phyloP scores from a whole-genome alignment of 2,113 vertebrate genomes.

The Scolopax mira region DNA sequence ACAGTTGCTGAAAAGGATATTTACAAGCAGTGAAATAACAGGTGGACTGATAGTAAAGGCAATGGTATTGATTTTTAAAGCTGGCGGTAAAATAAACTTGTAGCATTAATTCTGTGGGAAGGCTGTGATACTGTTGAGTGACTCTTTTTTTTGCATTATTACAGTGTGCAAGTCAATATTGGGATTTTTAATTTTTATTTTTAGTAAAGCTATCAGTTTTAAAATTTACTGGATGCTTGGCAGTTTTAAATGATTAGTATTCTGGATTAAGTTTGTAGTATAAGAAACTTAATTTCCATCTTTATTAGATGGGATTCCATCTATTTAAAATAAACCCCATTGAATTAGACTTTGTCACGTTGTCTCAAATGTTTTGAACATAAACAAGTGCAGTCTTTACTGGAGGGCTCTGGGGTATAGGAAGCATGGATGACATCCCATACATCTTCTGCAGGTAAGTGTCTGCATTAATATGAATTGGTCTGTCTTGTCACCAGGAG shows the following conservation, averaged over 20 bases:
- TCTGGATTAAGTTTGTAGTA: background rate
- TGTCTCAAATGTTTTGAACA: background rate
- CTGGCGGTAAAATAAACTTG: background rate
- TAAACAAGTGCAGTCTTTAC: background rate
- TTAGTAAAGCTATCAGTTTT: background rate
- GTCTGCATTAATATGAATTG: background rate
- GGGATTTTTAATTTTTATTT: background rate
- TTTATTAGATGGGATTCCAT: background rate
- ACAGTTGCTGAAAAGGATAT: background rate
- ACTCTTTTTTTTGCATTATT: background rate
- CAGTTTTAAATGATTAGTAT: background rate
- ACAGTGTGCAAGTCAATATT: background rate
- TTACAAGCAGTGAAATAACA: background rate
- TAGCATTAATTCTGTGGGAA: background rate
- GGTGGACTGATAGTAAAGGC: background rate
- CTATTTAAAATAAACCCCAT: background rate
- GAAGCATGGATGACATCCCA: background rate
- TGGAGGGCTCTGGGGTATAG: background rate
- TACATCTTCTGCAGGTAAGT: background rate
- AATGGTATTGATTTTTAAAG: conserved; percentile 26
- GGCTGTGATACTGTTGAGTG: background rate
- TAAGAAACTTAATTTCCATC: background rate
- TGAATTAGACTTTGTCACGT: background rate
- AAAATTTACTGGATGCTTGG: background rate
- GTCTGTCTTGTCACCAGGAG: background rate